Base-by-base conservation (phyloP, 2,888 invertebrate species). In the Ectemnius continuus region DNA sequence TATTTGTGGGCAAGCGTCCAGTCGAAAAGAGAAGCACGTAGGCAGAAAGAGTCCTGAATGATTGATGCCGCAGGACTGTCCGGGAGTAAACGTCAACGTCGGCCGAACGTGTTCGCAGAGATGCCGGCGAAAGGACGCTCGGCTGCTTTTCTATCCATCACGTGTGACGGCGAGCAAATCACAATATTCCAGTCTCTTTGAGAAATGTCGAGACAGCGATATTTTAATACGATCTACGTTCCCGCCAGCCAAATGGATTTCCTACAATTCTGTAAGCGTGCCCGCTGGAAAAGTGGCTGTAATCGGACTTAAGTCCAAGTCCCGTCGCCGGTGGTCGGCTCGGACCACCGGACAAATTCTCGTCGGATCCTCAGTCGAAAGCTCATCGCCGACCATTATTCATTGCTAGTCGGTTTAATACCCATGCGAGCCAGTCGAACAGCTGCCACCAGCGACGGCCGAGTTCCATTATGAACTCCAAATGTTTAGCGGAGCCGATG, bases 31-130 rank as follows among this genome's bases (percentile, higher is more conserved):
- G 76, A 71, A 48, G 64, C 73, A 71, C 70, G 77, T 70, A 76
- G 73, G 73, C 68, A 76, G 78, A 66, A 71, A 78, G 78, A 73
- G 77, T 71, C 58, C 56, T 68, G 78, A 73, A 73, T 73, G 77
- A 76, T 73, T 71, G 78, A 78, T 78, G 76, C 67, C 20, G 26
- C 45, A 13, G 52, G 60, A 62, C 47, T 46, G 57, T 45, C 20
- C 65, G 60, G 56, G 68, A 67, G 66, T 72, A 75, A 61, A 77
- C 77, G 67, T 71, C 64, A 75, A 66, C 72, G 57, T 70, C 59
- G 61, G 58, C 48, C 46, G 46, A 46, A 52, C 46, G 18, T 16
- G 16, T 67, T 28, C 6, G 58, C 28, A 46, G 36, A 36, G 8
- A 36, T 36, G 36, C 36, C 36, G 36, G 36, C 36, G 36, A 36